Evolutionary conservation across 1,140 invertebrate species (phyloP), one percentile per base, ranked within the genome.

Genomic region (Sesamia nonagrioides): DNA sequence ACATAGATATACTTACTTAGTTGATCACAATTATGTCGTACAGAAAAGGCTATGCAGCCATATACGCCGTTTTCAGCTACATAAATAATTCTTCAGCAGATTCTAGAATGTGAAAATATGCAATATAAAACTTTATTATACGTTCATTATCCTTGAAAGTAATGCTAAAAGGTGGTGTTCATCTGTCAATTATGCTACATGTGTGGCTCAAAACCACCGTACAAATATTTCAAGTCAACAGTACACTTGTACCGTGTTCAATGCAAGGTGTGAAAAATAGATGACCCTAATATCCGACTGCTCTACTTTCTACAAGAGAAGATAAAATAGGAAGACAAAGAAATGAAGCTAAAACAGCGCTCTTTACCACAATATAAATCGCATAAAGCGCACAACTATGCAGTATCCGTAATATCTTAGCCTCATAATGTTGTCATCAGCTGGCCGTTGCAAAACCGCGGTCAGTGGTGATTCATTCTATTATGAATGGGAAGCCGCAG

Each of bases 401-500:
- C 42, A 50, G 45, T 50, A 48, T 27, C 45, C 66, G 66, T 52
- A 52, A 52, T 45, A 54, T 17, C 45, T 35, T 35, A 54, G 50
- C 15, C 54, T 60, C 54, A 45, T 60, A 74, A 74, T 74, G 54
- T 74, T 74, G 54, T 77, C 61, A 69, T 74, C 40, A 68, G 33
- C 50, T 73, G 54, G n/a, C n/a, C 58, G 66, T 79, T 79, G 77
- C 77, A 86, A 85, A 63, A 74, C 81, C 74, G 84, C 79, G 87
- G 87, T 84, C 86, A 88, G 77, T 45, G 79, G 87, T 91, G 89
- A 91, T 87, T 89, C 86, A 91, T 86, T 72, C 69, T 54, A 37
- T 35, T 69, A 54, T 71, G 11, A 52, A 17, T 13, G 8, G n/a
- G 68, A 6, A 71, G 11, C 42, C 45, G 33, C 68, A 69, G 66